phyloP scores from a whole-genome alignment of 1,140 invertebrate genomes.

The Artemia franciscana region DNA sequence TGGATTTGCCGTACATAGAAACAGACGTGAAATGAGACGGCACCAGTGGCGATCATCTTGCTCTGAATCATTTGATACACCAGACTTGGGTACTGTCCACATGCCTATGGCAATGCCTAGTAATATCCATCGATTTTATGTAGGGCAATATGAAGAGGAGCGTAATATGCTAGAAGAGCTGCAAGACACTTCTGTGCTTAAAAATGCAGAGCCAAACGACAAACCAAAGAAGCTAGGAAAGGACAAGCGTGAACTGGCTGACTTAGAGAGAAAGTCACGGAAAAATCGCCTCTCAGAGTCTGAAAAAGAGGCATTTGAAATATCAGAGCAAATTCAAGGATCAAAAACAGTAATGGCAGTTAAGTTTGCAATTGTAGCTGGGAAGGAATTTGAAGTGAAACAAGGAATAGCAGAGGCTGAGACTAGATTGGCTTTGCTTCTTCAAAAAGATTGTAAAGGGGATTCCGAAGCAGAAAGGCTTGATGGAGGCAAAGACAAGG shows the following conservation, averaged over 20 bases:
- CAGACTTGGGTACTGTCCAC: conserved; percentile 9
- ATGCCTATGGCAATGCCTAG: not conserved
- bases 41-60: conserved; percentile 13
- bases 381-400: too few relatives aligned
- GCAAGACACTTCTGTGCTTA: conserved; percentile 9
- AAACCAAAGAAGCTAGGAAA: conserved; percentile 6
- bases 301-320: conserved; percentile 10
- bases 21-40: conserved; percentile 11
- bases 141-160: not conserved
- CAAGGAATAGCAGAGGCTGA: not conserved
- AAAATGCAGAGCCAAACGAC: not conserved
- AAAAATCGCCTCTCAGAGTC: conserved; percentile 11
- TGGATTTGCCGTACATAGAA: conserved; percentile 25
- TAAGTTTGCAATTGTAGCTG: too few relatives aligned
- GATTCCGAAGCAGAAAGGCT: not conserved
- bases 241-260: not conserved
- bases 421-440: not conserved
- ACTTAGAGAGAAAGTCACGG: conserved; percentile 8
- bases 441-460: too few relatives aligned
- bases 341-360: not conserved
- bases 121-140: conserved; percentile 10
- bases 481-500: too few relatives aligned
- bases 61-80: conserved; percentile 12
- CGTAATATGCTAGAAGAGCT: conserved; percentile 1
- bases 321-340: conserved; percentile 12